A percentile compares a stretch with the other conserved stretches of the same genome.
Evolutionary conservation across 2,888 invertebrate genomes (phyloP).

Genomic region (Syrphus vitripennis): DNA sequence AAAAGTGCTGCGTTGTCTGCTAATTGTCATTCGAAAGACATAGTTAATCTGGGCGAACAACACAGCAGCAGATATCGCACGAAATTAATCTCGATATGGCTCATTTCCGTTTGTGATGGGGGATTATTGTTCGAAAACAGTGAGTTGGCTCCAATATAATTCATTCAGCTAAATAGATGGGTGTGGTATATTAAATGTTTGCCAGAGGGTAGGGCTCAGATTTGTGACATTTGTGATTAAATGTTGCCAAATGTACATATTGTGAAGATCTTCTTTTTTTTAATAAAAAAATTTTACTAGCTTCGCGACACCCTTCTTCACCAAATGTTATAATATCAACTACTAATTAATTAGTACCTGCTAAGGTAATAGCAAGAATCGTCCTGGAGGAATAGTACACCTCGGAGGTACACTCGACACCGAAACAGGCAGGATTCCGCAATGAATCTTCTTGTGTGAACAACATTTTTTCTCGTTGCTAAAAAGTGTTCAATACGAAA

Average conservation of each 20-base stretch:
- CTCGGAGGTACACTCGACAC: too few relatives aligned
- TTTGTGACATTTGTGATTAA: not conserved
- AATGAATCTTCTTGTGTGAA: too few relatives aligned
- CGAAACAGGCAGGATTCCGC: too few relatives aligned
- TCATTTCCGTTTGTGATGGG: conserved; percentile 61
- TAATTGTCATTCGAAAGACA: conserved; percentile 66
- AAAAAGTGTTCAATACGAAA: too few relatives aligned
- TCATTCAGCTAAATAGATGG: conserved; percentile 56
- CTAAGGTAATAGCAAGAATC: too few relatives aligned
- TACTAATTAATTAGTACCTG: too few relatives aligned
- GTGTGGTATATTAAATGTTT: conserved; percentile 16
- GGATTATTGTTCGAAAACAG: conserved; percentile 40
- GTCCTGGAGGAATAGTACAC: too few relatives aligned
- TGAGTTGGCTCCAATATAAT: conserved; percentile 11
- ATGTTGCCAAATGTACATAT: not conserved
- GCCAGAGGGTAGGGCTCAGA: conserved; percentile 35
- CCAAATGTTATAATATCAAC: too few relatives aligned
- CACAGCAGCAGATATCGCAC: conserved; percentile 62
- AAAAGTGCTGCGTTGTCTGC: conserved; percentile 51
- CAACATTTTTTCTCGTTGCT: too few relatives aligned
- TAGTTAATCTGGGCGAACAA: conserved; percentile 48
- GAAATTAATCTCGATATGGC: conserved; percentile 64
- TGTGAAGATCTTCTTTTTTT: too few relatives aligned
- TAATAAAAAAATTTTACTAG: too few relatives aligned
- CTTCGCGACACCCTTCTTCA: too few relatives aligned